Evolutionary conservation across 1,140 invertebrate genomes (phyloP).

Genomic region (Aleiodes sp.): DNA sequence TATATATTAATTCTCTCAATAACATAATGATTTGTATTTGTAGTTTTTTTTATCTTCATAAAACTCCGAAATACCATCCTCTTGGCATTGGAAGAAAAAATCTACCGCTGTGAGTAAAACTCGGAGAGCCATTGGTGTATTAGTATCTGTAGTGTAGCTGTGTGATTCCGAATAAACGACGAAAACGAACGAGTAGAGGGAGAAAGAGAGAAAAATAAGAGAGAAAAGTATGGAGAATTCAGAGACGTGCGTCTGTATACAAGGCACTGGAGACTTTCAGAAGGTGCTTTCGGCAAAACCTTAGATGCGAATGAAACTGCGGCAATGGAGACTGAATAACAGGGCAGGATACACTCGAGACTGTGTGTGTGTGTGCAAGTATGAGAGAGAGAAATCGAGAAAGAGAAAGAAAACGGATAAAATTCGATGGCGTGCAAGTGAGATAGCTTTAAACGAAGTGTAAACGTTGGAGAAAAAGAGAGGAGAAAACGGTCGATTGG

Average conservation of each 20-base stretch:
- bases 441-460: background rate
- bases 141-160: background rate
- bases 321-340: slow-evolving; percentile 1
- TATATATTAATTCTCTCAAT: too few species aligned
- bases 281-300: slow-evolving; percentile 15
- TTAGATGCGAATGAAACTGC: slow-evolving; percentile 15
- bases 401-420: slow-evolving; percentile 17
- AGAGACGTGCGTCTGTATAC: slow-evolving; percentile 9
- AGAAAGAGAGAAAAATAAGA: background rate
- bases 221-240: slow-evolving; percentile 2
- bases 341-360: background rate
- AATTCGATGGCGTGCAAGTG: background rate
- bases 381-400: background rate
- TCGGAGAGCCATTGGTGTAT: too few species aligned
- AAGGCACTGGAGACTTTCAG: slow-evolving; percentile 1
- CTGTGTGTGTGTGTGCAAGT: background rate
- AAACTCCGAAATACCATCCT: too few species aligned
- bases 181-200: background rate
- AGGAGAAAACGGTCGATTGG: background rate
- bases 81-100: too few species aligned
- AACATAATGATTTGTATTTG: too few species aligned
- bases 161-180: background rate
- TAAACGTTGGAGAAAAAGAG: slow-evolving; percentile 15
- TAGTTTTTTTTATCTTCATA: too few species aligned
- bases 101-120: too few species aligned